A percentile compares a stretch with the other conserved stretches of the same genome.
Conservation (phyloP, 2,113 vertebrate species). For the Heteronetta atricapilla region DNA sequence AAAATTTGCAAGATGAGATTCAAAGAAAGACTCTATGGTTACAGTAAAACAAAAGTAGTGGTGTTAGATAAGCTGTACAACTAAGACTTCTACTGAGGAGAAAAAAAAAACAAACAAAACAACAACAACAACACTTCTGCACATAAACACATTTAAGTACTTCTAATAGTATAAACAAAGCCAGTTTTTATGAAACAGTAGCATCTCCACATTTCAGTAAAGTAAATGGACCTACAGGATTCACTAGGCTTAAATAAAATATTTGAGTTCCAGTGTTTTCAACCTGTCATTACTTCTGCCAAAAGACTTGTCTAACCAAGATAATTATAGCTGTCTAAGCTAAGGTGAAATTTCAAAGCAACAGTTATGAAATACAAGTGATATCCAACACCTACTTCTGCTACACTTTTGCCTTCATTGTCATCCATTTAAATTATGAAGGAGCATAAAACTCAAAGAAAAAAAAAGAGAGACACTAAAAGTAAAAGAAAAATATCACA, state of each 20-base stretch:
- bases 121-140: neutral
- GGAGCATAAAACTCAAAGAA: neutral
- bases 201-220: neutral
- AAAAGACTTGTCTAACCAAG: neutral
- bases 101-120: neutral
- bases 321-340: neutral
- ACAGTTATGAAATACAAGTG: neutral
- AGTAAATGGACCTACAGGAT: neutral
- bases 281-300: neutral
- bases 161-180: neutral
- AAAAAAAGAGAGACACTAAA: neutral
- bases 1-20: neutral
- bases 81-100: neutral
- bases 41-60: neutral
- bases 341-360: neutral
- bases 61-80: neutral
- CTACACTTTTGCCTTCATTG: neutral
- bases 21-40: neutral
- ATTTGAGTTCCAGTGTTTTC: neutral
- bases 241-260: neutral
- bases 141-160: neutral
- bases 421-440: neutral
- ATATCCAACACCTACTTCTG: neutral
- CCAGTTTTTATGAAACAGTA: neutral
- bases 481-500: neutral